Base-by-base conservation (phyloP, 2,888 invertebrate genomes). In the Polyommatus iphigenia region DNA sequence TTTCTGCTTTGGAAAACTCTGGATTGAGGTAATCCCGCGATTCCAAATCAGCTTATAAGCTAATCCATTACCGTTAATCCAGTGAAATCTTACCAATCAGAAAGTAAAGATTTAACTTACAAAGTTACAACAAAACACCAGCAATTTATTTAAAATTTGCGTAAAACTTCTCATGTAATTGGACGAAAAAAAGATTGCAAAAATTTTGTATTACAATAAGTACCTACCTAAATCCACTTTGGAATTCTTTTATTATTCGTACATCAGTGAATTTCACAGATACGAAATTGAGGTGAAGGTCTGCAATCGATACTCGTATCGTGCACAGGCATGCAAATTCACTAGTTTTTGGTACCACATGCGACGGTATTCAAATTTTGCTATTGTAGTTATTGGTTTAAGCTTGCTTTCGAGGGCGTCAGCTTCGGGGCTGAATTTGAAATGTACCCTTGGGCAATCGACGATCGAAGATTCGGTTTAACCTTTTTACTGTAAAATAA, bases 261-360 rank as follows among this genome's bases (percentile, higher is more conserved):
- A 24, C n/a, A 24, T 24, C 13, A 62, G 62, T 62, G 62, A 24
- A 62, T 62, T 62, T 67, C 24, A 67, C 10, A 62, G 29, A 67
- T 67, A 18, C 67, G 13, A 32, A 67, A 67, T 32, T 67, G 6
- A 32, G 67, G 67, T 67, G 29, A 67, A 32, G 67, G 67, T 67
- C 24, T 62, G 8, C 20, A 62, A 62, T 62, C 67, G 67, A 67
- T 67, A 67, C 32, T 32, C 29, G 67, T 67, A 7, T 67, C 67
- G 29, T 67, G 67, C 67, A 67, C 67, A 67, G 29, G 29, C 29
- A 67, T 67, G 67, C 67, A 67, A 67, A 67, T 67, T 67, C 67
- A 67, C 29, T 67, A 29, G 67, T 67, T 67, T 67, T 67, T 67
- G 67, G 67, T 67, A 67, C 67, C 67, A 67, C 67, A 67, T 67